phyloP scores from a whole-genome alignment of 2,797 vertebrate species.

The Danio tinwini region DNA sequence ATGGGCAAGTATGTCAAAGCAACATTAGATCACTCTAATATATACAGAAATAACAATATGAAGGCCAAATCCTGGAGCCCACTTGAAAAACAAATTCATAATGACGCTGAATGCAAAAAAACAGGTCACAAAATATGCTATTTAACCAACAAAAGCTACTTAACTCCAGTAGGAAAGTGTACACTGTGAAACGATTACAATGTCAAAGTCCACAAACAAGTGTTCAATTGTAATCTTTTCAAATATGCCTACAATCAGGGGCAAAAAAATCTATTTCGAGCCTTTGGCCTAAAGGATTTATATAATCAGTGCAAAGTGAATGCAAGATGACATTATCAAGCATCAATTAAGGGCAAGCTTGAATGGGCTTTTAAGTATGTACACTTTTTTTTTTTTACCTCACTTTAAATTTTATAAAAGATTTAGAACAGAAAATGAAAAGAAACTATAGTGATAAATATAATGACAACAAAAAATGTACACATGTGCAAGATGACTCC shows the following conservation, averaged over 20 bases:
- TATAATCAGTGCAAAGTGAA: conserved; percentile 47
- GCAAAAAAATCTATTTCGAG: conserved; percentile 9
- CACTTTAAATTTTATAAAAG: conserved; percentile 17
- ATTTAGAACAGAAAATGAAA: conserved; percentile 21
- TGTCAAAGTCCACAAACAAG: conserved; percentile 16
- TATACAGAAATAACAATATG: conserved; percentile 49
- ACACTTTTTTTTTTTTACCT: conserved; percentile 7
- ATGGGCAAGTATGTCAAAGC: conserved; percentile 42
- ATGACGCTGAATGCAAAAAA: conserved; percentile 7
- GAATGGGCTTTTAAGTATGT: conserved; percentile 53
- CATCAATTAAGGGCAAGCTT: conserved; percentile 36
- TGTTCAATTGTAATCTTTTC: conserved; percentile 28
- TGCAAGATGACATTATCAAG: conserved; percentile 14
- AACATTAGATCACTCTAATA: conserved; percentile 38
- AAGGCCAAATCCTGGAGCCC: conserved; percentile 50
- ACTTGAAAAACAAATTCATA: background rate
- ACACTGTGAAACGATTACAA: conserved; percentile 8
- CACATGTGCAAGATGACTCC: conserved; percentile 41
- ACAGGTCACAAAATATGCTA: conserved; percentile 4
- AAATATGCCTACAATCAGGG: conserved; percentile 1
- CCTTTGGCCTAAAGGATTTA: conserved; percentile 44
- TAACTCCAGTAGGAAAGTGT: background rate
- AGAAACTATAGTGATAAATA: conserved; percentile 34
- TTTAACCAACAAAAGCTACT: conserved; percentile 22
- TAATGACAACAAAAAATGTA: background rate